Conservation (phyloP, 2,888 invertebrate genomes). For the Lasius fuliginosus region DNA sequence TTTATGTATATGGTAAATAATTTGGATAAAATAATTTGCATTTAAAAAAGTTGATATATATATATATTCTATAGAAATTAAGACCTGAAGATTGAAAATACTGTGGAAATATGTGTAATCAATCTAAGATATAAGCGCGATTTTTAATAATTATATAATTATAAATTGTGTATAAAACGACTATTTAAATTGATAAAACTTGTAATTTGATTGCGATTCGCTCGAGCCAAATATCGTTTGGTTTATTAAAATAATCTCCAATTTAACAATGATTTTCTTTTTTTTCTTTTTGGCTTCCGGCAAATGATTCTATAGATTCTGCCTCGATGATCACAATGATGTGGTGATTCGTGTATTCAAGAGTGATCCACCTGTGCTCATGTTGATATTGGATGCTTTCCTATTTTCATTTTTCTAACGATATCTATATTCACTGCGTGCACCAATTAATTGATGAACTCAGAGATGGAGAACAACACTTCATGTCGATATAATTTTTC, state of each 20-base stretch:
- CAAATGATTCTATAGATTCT: conserved; percentile 49
- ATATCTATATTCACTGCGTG: conserved; percentile 47
- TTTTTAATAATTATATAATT: background rate
- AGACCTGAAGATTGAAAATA: background rate
- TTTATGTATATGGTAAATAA: background rate
- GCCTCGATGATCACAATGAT: conserved; percentile 68
- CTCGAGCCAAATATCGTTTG: conserved; percentile 34
- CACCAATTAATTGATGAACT: conserved; percentile 28
- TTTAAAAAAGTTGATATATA: background rate
- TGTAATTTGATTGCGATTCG: conserved; percentile 2
- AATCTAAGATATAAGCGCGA: background rate
- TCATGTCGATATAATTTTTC: background rate
- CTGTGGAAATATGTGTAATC: background rate
- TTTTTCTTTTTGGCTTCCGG: background rate
- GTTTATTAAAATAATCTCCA: background rate
- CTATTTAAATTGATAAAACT: background rate
- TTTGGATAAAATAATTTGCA: background rate
- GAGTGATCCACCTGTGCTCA: background rate
- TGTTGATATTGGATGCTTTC: background rate
- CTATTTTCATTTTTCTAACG: background rate
- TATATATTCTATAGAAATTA: background rate
- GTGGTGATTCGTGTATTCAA: conserved; percentile 69
- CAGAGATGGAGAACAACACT: conserved; percentile 30
- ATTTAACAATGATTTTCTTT: background rate
- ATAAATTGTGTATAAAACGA: background rate